Percentiles rank a stretch among this genome's conserved stretches.
Conservation (phyloP, 2,113 vertebrate species). For the Sebastes fasciatus region DNA sequence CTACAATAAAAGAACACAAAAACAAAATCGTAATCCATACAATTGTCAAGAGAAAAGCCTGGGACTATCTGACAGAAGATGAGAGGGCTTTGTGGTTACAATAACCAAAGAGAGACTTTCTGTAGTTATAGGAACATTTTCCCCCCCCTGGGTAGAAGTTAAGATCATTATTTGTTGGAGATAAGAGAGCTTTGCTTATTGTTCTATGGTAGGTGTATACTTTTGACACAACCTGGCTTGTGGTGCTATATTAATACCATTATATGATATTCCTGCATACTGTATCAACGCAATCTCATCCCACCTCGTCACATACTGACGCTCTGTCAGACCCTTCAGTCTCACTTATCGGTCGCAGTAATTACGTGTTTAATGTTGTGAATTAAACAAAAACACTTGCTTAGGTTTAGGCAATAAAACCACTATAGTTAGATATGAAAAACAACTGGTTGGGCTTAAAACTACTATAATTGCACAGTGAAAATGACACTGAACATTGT, state of each 20-base stretch:
- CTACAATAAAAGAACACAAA: conserved; percentile 14
- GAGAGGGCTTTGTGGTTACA: conserved; percentile 12
- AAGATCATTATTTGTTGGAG: background rate
- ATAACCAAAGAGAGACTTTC: conserved; percentile 14
- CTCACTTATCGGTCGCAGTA: no score
- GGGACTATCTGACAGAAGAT: conserved; percentile 10
- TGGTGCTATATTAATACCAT: background rate
- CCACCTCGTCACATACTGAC: no score
- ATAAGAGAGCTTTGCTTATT: background rate
- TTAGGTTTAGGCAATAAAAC: no score
- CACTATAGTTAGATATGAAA: no score
- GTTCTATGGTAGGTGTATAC: background rate
- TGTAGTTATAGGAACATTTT: background rate
- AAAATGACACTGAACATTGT: no score
- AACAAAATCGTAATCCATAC: conserved; percentile 14
- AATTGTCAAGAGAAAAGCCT: conserved; percentile 3
- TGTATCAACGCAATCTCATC: no score
- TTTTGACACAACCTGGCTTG: background rate
- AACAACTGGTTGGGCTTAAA: no score
- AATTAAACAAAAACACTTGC: no score
- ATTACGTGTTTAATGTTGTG: no score
- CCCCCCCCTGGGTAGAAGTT: background rate
- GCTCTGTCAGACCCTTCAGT: no score
- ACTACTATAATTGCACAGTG: no score
- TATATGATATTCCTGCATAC: background rate